Base-by-base conservation (phyloP, 1,140 invertebrate species). In the Cylas formicarius region DNA sequence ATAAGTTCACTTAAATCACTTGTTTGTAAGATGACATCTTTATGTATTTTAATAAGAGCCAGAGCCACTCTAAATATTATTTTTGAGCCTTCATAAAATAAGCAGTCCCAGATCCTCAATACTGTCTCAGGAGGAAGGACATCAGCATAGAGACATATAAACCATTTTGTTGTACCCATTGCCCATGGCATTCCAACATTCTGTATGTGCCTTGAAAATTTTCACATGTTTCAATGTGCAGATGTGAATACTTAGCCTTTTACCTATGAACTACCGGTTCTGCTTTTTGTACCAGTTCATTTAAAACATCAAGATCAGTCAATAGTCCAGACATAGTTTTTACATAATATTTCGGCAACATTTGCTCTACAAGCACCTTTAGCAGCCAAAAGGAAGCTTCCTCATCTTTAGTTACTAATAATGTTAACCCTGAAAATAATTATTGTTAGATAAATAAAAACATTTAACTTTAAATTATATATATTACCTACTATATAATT, bases 61-160 rank as follows among this genome's bases (percentile, higher is more conserved):
- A 93, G 60, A 50, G 83, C 84, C n/a, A 92, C 90, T 56, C 89
- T 72, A 56, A 92, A 86, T 11, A 94, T 51, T 23, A 77, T 72
- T 55, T 61, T 96, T 24, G 82, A 85, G 14, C 93, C 92, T 70
- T 96, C 92, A 53, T 88, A 84, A 67, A 97, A 93, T 27, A 97
- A 69, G 58, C 90, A 93, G 66, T 97, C 93, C 92, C 92, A 94
- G 62, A 95, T 84, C 56, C 91, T 72, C 2, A 94, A 67, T 22
- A 90, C 87, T 19, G 90, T 94, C 76, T 95, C 90, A 43, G 85
- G 82, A 9, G 90, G 90, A 35, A 94, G 71, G 44, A 93, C 88
- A 72, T 95, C 91, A 31, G 84, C 86, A 67, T 84, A 94, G 6
- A 93, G 68, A 63, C 91, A 95, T 52, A 95, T 82, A 67, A 95